Base-by-base conservation (phyloP, 2,888 invertebrate genomes). In the Chesias legatella region DNA sequence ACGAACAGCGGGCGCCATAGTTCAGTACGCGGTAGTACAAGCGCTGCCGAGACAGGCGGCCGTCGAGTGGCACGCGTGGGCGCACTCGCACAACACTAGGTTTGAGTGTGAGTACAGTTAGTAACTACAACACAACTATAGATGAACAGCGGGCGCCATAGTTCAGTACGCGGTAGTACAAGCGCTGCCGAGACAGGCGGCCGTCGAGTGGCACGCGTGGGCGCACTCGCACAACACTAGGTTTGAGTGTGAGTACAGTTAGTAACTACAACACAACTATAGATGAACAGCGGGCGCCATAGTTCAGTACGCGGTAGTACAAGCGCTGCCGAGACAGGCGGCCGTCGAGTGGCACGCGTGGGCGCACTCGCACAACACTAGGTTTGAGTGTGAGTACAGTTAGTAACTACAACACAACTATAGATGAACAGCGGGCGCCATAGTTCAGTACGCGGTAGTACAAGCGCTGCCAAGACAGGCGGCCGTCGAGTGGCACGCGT, bases 11-110 rank as follows among this genome's bases (percentile, higher is more conserved):
- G 95, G 95, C 76, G 95, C 95, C 33, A 94, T 96, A 54, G 94
- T 95, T 64, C 95, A 96, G 89, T 95, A 94, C 77, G 92, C 96
- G 30, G 94, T 97, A 32, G 94, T 97, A 44, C 91, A 93, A 13
- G 91, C 91, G 11, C 88, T 98, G 67, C 98, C 98, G 1, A 90
- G 94, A 31, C 90, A 84, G 52, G 97, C 96, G 10, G 85, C 92
- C 34, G 93, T 98, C 10, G 97, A 98, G 82, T 98, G 97, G 97
- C 96, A 96, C 74, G 95, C 97, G 45, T 95, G 95, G 95, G 95
- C 95, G 26, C 96, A 96, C 75, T 91, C 93, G 41, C 94, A 95
- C 81, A 96, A 96, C 80, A 93, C 94, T 79, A 91, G 94, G 52
- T 96, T 96, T 72, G 95, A 96, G 77, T 96, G 95, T 95, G 82